Percentiles rank a stretch among this genome's conserved stretches.
These are phyloP conservation scores for Echinarachnius parma DNA, from an alignment of 53 echinoderm and acorn worm genomes.

Conservation along the genomic window DNA sequence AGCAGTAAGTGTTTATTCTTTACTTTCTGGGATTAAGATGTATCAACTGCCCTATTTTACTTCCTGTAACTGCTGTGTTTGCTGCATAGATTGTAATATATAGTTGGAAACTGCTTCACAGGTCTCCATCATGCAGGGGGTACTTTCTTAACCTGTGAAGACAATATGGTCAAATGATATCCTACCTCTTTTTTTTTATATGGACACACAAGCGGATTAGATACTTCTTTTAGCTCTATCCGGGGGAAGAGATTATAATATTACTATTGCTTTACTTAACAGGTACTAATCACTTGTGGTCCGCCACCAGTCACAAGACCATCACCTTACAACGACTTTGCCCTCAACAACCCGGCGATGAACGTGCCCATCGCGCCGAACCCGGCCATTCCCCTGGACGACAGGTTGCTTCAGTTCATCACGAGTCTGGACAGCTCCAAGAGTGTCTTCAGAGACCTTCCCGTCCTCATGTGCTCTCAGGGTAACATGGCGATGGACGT, in stretches of 20 bases:
- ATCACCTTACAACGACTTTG: conserved; percentile 78
- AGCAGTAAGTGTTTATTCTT: conserved; percentile 49
- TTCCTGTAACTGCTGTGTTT: no score
- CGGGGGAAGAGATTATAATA: no score
- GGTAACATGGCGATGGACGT: conserved; percentile 49
- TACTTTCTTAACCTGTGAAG: no score
- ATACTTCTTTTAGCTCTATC: no score
- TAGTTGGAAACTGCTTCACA: background rate
- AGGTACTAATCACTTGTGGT: conserved; percentile 70
- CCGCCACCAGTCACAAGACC: conserved; percentile 61
- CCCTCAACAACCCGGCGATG: conserved; percentile 67
- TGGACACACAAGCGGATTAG: no score
- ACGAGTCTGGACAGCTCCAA: conserved; percentile 70
- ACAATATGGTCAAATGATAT: no score
- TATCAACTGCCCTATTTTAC: no score
- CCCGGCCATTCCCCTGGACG: conserved; percentile 74
- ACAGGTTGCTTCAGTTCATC: conserved; percentile 74
- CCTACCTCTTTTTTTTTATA: no score
- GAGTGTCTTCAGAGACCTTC: conserved; percentile 71
- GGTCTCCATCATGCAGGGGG: no score
- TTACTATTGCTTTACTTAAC: conserved; percentile 1
- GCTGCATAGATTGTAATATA: background rate
- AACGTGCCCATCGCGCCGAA: conserved; percentile 85
- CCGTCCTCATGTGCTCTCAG: conserved; percentile 63
- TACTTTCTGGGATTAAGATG: background rate